Evolutionary conservation across 2,888 invertebrate species (phyloP).

Genomic region (Molorchus minor): DNA sequence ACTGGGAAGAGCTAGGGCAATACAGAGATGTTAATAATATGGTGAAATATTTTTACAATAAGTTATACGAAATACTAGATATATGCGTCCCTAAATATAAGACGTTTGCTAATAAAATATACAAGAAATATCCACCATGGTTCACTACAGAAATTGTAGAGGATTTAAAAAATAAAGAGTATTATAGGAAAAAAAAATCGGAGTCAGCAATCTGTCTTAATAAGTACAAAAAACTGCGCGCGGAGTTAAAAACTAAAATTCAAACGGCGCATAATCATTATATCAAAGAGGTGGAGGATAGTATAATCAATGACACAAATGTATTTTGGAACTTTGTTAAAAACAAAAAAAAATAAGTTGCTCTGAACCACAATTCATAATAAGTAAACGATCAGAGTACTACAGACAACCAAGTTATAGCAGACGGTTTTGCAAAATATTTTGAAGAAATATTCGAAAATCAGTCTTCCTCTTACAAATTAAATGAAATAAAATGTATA

Average conservation of each 20-base stretch:
- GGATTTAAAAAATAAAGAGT: constrained; percentile 2
- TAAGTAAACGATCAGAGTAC: constrained; percentile 3
- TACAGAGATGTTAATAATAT: background rate
- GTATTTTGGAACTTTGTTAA: constrained; percentile 13
- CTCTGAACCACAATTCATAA: background rate
- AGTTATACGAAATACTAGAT: background rate
- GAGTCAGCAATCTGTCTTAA: background rate
- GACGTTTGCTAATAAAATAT: background rate
- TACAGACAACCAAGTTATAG: background rate
- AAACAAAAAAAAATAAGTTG: background rate
- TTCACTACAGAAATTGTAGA: constrained; percentile 11
- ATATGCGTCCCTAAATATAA: constrained; percentile 1
- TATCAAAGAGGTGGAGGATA: constrained; percentile 8
- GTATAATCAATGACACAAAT: background rate
- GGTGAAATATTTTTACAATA: background rate
- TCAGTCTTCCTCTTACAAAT: background rate
- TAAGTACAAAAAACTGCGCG: background rate
- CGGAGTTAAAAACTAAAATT: background rate
- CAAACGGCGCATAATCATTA: background rate
- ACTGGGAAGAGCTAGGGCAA: background rate
- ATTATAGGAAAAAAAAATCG: constrained; percentile 10
- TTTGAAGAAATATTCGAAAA: background rate
- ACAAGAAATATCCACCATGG: constrained; percentile 11
- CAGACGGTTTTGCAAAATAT: constrained; percentile 6
- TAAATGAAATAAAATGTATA: background rate